Base-by-base conservation (phyloP, 2,797 vertebrate genomes). In the Cynopterus sphinx region DNA sequence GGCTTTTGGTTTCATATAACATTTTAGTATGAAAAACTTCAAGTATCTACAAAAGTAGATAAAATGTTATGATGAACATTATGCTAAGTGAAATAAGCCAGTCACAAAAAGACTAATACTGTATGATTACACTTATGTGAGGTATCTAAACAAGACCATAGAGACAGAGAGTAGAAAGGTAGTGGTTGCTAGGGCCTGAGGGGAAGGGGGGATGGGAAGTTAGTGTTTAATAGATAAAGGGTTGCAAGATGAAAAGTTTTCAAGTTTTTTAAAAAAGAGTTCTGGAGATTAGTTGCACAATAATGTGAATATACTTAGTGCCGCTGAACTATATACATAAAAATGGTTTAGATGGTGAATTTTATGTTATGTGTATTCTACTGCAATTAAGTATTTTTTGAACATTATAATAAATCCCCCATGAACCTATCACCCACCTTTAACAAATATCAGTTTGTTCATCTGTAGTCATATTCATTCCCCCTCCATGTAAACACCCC, bases 251-350 rank as follows among this genome's bases (percentile, higher is more conserved):
- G 41, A 61, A 61, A 71, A 86, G 31, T 81, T 96, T 92, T 86
- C 91, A 86, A 68, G 51, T 59, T 92, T 73, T 87, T 33, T 61
- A 86, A 79, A 82, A 82, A 77, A 77, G 74, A 55, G 22, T 77
- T 87, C 85, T 71, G 33, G 15, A 83, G 79, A 68, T 46, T 39
- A 11, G 13, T 19, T 51, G 26, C 15, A 43, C 46, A 63, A 82
- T 21, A 36, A 36, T 22, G 33, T 55, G 55, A 83, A 65, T 82
- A 6, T 59, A 61, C 28, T 84, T 67, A 84, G 61, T 46, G n/a
- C 24, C 24, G 31, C 68, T 68, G 15, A 90, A 67, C 53, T 63
- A 11, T 13, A 57, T 26, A 19, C 41, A 91, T 61, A 13, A 90
- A 71, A 75, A 82, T 86, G 68, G 36, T 65, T 65, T 49, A 77